phyloP scores from a whole-genome alignment of 2,113 vertebrate genomes.

The Rhagologus leucostigma region DNA sequence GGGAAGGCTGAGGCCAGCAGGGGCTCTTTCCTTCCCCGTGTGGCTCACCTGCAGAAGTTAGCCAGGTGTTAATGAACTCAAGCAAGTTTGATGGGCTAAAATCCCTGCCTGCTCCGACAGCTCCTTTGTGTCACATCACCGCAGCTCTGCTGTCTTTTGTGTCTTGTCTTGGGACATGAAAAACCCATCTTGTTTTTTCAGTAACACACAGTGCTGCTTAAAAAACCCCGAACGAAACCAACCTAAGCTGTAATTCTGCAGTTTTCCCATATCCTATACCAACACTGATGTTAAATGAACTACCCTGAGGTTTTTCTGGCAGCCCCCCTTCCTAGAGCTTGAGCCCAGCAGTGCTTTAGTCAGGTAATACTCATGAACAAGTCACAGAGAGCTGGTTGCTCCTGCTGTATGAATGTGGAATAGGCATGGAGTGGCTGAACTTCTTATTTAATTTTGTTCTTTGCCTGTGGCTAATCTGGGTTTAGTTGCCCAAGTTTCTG shows the following conservation, averaged over 20 bases:
- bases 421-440: neutral
- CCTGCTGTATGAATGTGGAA: neutral
- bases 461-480: neutral
- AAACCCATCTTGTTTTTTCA: neutral
- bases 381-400: neutral
- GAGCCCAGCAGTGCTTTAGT: neutral
- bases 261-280: neutral
- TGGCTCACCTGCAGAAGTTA: neutral
- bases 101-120: neutral
- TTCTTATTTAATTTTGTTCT: neutral
- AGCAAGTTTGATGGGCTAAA: neutral
- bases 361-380: neutral
- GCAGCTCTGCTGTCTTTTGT: neutral
- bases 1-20: neutral
- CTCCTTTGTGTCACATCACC: accelerated
- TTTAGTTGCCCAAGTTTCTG: neutral
- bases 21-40: neutral
- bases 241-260: neutral
- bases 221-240: neutral
- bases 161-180: neutral
- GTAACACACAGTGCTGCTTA: neutral
- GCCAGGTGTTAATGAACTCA: neutral
- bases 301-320: neutral
- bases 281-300: neutral
- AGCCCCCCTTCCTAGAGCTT: neutral